Evolutionary conservation across 2,888 invertebrate genomes (phyloP).

Genomic region (Synergus itoensis): DNA sequence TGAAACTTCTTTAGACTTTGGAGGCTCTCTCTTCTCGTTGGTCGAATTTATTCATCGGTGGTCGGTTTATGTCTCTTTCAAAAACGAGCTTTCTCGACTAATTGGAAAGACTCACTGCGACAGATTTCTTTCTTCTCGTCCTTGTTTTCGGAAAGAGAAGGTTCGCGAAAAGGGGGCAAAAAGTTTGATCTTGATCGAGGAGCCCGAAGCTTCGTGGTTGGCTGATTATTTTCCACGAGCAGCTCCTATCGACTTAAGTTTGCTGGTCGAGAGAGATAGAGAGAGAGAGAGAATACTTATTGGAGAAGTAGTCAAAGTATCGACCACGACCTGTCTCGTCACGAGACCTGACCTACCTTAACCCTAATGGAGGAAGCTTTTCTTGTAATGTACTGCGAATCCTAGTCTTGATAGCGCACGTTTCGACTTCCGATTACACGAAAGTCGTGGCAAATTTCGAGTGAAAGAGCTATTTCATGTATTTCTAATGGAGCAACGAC

Average conservation of each 20-base stretch:
- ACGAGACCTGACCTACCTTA: not conserved
- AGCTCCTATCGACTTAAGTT: conserved; percentile 51
- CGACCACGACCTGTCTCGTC: conserved; percentile 35
- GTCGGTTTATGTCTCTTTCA: conserved; percentile 54
- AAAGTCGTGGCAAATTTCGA: conserved; percentile 21
- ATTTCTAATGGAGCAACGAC: conserved; percentile 1
- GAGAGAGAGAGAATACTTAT: conserved; percentile 4
- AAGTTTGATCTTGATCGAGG: conserved; percentile 59
- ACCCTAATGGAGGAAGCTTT: conserved; percentile 41
- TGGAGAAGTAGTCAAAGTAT: conserved; percentile 30
- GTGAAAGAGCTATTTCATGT: conserved; percentile 36
- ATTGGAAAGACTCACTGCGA: conserved; percentile 65
- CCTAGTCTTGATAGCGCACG: conserved; percentile 1
- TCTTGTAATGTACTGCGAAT: conserved; percentile 32
- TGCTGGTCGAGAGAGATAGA: conserved; percentile 6
- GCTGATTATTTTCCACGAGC: conserved; percentile 63
- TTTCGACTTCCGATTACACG: conserved; percentile 31
- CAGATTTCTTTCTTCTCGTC: conserved; percentile 50
- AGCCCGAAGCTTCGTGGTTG: conserved; percentile 59
- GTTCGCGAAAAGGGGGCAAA: conserved; percentile 45
- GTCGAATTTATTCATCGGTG: conserved; percentile 16
- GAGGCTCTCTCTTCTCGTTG: conserved; percentile 39
- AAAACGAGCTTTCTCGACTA: conserved; percentile 57
- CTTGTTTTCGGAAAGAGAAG: not conserved
- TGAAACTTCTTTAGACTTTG: conserved; percentile 23